phyloP scores from a whole-genome alignment of 2,797 vertebrate species.

The Mastacembelus armatus region DNA sequence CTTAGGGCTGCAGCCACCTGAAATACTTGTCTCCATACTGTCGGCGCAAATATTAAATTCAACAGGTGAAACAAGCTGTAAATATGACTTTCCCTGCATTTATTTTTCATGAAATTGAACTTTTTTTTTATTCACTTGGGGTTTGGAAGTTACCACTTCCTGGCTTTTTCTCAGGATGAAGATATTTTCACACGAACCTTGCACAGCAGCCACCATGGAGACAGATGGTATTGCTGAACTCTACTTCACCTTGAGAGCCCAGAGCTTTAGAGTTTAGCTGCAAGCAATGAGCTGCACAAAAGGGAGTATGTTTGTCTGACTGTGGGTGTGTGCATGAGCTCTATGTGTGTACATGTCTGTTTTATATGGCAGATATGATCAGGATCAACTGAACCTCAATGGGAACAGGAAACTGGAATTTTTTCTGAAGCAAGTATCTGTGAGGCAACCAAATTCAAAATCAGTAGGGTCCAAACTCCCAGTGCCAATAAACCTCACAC shows the following conservation, averaged over 20 bases:
- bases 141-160: no score
- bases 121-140: no score
- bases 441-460: not conserved
- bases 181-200: not conserved
- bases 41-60: no score
- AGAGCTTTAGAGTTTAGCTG: slow-evolving; percentile 2
- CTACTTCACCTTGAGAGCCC: slow-evolving; percentile 20
- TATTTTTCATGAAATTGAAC: no score
- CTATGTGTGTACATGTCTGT: not conserved
- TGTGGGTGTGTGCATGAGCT: not conserved
- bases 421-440: no score
- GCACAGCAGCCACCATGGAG: not conserved
- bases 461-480: not conserved
- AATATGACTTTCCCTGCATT: no score
- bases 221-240: slow-evolving; percentile 29
- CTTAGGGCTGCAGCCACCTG: no score
- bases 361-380: not conserved
- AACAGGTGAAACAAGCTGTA: no score
- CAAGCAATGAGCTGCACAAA: not conserved
- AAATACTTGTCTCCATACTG: no score
- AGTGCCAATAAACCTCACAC: no score
- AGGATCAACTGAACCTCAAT: not conserved
- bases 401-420: not conserved
- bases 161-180: no score
- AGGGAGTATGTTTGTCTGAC: not conserved